Conservation (phyloP, 2,797 vertebrate genomes). For the Acrocephalus scirpaceus region DNA sequence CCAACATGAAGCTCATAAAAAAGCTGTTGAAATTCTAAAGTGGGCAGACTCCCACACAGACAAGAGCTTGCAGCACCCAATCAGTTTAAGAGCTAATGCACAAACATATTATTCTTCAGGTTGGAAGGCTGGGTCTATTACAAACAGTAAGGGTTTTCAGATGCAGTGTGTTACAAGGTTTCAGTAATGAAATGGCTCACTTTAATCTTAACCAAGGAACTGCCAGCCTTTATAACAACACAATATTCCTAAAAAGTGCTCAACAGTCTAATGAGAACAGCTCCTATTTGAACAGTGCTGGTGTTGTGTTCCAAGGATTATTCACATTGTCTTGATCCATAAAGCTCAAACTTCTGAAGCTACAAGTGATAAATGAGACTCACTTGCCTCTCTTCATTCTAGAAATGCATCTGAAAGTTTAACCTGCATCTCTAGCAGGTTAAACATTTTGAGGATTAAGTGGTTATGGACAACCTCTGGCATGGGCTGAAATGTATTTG, state of each 20-base stretch:
- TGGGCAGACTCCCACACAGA: not conserved
- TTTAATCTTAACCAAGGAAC: constrained; percentile 26
- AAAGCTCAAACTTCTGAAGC: not conserved
- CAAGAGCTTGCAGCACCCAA: not conserved
- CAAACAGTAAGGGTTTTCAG: not conserved
- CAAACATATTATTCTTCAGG: not conserved
- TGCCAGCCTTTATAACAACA: constrained; percentile 5
- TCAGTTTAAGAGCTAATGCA: not conserved
- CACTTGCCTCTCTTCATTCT: not conserved
- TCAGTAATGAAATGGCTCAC: constrained; percentile 12
- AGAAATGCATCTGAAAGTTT: not conserved
- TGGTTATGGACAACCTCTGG: not conserved
- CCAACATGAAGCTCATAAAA: not conserved
- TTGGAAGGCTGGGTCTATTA: not conserved
- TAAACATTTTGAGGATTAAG: not conserved
- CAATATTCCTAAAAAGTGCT: not conserved
- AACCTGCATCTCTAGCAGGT: not conserved
- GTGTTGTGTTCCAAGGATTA: not conserved
- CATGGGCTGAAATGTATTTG: not conserved
- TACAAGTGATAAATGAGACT: not conserved
- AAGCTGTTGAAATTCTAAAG: not conserved
- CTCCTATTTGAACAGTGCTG: not conserved
- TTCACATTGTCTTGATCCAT: not conserved
- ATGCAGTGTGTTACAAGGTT: not conserved
- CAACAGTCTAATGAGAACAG: not conserved